Evolutionary conservation across 2,113 vertebrate genomes (phyloP), one percentile per base, ranked within the genome.

Genomic region (Malurus elegans): DNA sequence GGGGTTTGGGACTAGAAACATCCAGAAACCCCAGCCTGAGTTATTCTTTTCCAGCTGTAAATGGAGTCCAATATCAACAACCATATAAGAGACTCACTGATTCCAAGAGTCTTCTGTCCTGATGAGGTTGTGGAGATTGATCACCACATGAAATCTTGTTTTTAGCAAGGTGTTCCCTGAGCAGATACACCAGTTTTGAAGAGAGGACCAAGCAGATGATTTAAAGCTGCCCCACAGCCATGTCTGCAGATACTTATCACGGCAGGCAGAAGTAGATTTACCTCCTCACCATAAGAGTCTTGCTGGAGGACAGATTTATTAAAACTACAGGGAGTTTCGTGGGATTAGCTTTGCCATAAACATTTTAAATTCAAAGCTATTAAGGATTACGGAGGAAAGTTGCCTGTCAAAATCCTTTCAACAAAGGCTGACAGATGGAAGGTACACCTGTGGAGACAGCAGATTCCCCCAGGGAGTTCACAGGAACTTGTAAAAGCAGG

Each of bases 261-360:
- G 17, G 36, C 45, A 88, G 60, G 48, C 76, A 79, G 60, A 40
- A 71, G 60, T 3, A 58, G 75, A 90, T 83, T 67, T 80, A 62
- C 75, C 67, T 90, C 79, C n/a, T 80, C 75, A 73, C 34, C 67
- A 83, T 23, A 58, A 60, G 6, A 74, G 13, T 48, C 76, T 90
- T 42, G 67, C 82, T 93, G 51, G 54, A 74, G 47, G 58, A 93
- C 60, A 86, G 83, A 78, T 80, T 88, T 92, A 88, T 80, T 86
- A 92, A 86, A 93, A 73, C 95, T 91, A 88, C 86, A 67, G 69
- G 94, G 90, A 96, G 76, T 81, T 94, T 56, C 2, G 6, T 40
- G 51, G 79, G 88, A 94, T 97, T 91, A 97, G 42, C 80, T 91
- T 91, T 93, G 64, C 89, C 79, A 74, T 79, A 89, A 96, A 95